Base-by-base conservation (phyloP, 2,797 vertebrate genomes). In the Enteromius trimaculatus region DNA sequence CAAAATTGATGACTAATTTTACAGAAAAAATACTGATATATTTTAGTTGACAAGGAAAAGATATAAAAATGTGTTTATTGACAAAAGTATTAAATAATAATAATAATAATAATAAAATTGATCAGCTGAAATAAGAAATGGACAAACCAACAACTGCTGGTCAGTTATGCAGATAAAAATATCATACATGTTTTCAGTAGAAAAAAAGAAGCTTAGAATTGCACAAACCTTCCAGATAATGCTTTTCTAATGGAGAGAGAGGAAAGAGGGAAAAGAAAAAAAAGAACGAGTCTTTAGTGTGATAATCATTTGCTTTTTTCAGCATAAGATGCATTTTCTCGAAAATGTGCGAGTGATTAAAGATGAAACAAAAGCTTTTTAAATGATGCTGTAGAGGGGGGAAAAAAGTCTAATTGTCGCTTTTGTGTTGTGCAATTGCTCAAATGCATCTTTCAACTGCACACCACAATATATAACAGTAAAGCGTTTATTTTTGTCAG, bases 151-250 rank as follows among this genome's bases (percentile, higher is more conserved):
- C 92, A 93, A 93, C 90, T 92, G 90, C 92, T 92, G 91, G 90
- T 71, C 91, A 92, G 91, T 91, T 90, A 94, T 90, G 90, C 92
- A 95, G 92, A 91, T 91, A 94, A 87, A 93, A 88, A 90, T 91
- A 86, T 91, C 84, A 92, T 87, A 91, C 76, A 80, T 87, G 87
- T 90, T 89, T 85, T 86, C 60, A 70, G 86, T 82, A 88, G 89
- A 85, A 85, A 88, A 89, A 87, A 92, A 88, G 91, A 94, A 93
- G 92, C 91, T 92, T 91, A 94, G 91, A 94, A 94, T 93, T 91
- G 91, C 93, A 96, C 95, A 95, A 96, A 96, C 95, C 95, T 96
- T 96, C 95, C 95, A 96, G 94, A 96, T 95, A 94, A 96, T 95
- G 95, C 95, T 96, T 96, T 96, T 96, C 95, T 96, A 96, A 95